Base-by-base conservation (phyloP, 2,888 invertebrate genomes). In the Scrobipalpa costella region DNA sequence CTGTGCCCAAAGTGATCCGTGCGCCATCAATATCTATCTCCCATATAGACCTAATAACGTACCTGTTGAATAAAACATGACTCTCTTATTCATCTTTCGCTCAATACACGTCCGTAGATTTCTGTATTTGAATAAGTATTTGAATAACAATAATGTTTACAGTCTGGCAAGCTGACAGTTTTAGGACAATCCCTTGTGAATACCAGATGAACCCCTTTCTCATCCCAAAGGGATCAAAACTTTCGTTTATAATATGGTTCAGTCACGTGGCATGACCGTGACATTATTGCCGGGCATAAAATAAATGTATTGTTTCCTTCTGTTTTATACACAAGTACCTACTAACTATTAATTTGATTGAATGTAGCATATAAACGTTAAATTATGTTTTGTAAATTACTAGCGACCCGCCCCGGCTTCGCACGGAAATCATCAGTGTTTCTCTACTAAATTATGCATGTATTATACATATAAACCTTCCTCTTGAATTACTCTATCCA, bases 21-120 rank as follows among this genome's bases (percentile, higher is more conserved):
- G 71, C 69, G 72, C 73, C 69, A 73, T 77, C 74, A 73, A 70
- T 76, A 80, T 78, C 76, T 73, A 76, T 79, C 75, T 75, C 69
- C 68, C 68, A 71, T 69, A 72, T 72, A 71, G 71, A 74, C 69
- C 71, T 69, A 68, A 72, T 73, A 75, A 72, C 75, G 73, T 80
- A 84, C 84, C 84, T 84, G 83, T 85, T 85, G 84, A 85, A 83
- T 85, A 78, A 84, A 83, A 79, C 70, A 83, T 81, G 66, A 64
- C 63, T 60, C 64, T 65, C 66, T 67, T 68, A 68, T 70, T 75
- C 73, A 73, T 73, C 69, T 57, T 66, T 64, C 57, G 38, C 49
- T 36, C 44, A 62, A 40, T 47, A 27, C 61, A 27, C 38, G 8
- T 40, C 57, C 55, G 19, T 52, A 38, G 61, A 61, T 36, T 61